Conservation (phyloP, 2,888 invertebrate genomes). For the Torymus texanus region DNA sequence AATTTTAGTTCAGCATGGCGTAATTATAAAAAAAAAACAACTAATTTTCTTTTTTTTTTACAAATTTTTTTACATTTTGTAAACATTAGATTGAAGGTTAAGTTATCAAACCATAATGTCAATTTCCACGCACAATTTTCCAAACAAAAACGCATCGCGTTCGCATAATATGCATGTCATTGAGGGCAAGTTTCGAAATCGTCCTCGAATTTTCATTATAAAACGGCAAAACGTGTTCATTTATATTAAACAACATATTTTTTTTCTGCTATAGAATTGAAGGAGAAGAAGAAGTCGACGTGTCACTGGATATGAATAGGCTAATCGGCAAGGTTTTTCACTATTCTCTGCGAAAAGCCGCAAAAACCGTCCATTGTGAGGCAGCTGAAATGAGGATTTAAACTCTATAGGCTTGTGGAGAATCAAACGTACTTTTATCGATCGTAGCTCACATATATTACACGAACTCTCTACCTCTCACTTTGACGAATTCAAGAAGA, state of each 20-base stretch:
- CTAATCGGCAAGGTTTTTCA: conserved; percentile 1
- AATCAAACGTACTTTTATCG: conserved; percentile 22
- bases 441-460: conserved; percentile 8
- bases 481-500: neutral
- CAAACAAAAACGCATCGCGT: conserved; percentile 17
- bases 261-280: too few relatives aligned
- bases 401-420: neutral
- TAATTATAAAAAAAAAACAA: too few relatives aligned
- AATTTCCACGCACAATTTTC: neutral
- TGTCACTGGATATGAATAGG: neutral
- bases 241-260: too few relatives aligned
- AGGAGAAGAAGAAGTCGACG: too few relatives aligned
- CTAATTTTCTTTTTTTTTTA: too few relatives aligned
- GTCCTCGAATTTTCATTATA: too few relatives aligned
- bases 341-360: neutral
- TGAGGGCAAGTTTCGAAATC: too few relatives aligned
- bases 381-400: conserved; percentile 1
- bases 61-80: too few relatives aligned
- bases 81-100: neutral
- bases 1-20: too few relatives aligned
- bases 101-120: neutral
- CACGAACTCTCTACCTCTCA: neutral
- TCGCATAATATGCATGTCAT: too few relatives aligned
- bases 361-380: conserved; percentile 11
- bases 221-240: too few relatives aligned